These are phyloP conservation scores for Rhynchophorus ferrugineus DNA, from an alignment of 1,140 invertebrate genomes.

Conservation along the genomic window DNA sequence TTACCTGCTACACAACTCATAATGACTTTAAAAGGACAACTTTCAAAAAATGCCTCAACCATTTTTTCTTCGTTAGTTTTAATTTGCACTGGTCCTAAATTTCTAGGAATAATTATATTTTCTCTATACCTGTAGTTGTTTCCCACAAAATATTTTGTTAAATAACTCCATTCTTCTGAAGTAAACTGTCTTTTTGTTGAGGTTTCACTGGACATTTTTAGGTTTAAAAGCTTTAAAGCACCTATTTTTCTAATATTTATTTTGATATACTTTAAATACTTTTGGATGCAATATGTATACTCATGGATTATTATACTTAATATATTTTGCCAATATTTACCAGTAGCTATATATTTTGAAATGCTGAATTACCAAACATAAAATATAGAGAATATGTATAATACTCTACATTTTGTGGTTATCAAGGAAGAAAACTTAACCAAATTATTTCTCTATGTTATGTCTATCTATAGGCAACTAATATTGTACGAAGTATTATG, in stretches of 20 bases:
- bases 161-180: constrained; percentile 35
- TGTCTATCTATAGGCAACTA: not conserved
- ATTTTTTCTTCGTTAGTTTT: constrained; percentile 83
- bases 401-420: too few relatives aligned
- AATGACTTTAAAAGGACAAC: constrained; percentile 83
- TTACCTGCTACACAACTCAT: constrained; percentile 86
- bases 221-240: too few relatives aligned
- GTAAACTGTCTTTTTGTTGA: constrained; percentile 26
- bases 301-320: too few relatives aligned
- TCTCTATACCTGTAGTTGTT: constrained; percentile 61
- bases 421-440: too few relatives aligned
- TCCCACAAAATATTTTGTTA: constrained; percentile 59
- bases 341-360: too few relatives aligned
- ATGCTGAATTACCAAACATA: too few relatives aligned
- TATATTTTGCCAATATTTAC: too few relatives aligned
- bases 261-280: too few relatives aligned
- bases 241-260: too few relatives aligned
- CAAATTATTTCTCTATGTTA: too few relatives aligned
- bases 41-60: constrained; percentile 81
- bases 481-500: not conserved
- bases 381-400: too few relatives aligned
- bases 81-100: constrained; percentile 64
- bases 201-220: constrained; percentile 13
- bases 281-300: too few relatives aligned
- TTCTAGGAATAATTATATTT: constrained; percentile 74